Conservation (phyloP, 2,113 vertebrate genomes). For the Panthera uncia region DNA sequence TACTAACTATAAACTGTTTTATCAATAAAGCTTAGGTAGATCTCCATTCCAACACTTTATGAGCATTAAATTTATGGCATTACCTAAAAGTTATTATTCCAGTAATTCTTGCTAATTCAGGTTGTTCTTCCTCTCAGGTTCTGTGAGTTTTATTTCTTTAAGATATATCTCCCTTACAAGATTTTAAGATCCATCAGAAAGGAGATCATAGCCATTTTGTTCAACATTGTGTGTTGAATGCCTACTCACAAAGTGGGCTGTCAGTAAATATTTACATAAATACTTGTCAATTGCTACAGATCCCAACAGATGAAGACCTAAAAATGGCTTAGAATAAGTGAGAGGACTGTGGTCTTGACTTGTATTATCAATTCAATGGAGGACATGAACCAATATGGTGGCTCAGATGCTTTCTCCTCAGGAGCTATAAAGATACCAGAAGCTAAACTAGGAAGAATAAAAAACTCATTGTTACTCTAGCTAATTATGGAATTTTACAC, state of each 20-base stretch:
- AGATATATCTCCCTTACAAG: background rate
- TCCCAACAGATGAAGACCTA: background rate
- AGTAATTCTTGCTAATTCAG: background rate
- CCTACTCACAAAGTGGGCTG: background rate
- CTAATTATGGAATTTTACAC: background rate
- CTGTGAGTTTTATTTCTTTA: background rate
- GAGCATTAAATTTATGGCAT: background rate
- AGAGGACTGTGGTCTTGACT: background rate
- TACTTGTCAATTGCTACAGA: background rate
- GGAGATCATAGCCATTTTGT: background rate
- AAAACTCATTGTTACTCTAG: background rate
- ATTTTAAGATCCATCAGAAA: background rate
- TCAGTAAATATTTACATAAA: background rate
- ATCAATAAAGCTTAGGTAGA: background rate
- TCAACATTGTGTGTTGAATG: background rate
- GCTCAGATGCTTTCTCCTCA: background rate
- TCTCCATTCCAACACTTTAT: background rate
- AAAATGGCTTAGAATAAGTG: background rate
- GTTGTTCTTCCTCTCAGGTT: background rate
- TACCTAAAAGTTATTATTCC: background rate
- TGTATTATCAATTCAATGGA: background rate
- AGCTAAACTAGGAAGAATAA: background rate
- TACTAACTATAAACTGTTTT: background rate
- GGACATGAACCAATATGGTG: background rate
- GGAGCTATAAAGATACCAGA: background rate